phyloP scores from a whole-genome alignment of 1,140 invertebrate genomes.

The Drosophila subobscura region DNA sequence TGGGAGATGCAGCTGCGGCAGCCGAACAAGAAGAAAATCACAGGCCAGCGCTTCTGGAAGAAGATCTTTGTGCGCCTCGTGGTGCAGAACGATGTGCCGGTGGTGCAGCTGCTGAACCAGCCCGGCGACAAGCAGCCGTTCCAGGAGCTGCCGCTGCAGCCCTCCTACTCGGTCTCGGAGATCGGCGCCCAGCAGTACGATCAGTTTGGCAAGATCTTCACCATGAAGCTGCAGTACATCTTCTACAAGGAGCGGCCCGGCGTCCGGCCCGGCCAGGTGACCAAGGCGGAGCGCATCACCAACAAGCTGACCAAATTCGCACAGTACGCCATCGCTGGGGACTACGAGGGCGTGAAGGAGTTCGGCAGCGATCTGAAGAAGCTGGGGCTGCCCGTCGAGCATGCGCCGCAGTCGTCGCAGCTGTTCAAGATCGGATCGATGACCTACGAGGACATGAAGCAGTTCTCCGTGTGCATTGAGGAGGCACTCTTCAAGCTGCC shows the following conservation, averaged over 20 bases:
- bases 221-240: conserved; percentile 98
- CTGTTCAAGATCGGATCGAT: conserved; percentile 97
- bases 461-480: conserved; percentile 95
- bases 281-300: conserved; percentile 95
- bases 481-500: conserved; percentile 93
- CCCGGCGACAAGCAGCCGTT: conserved; percentile 95
- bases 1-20: conserved; percentile 99
- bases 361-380: conserved; percentile 96
- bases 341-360: conserved; percentile 96
- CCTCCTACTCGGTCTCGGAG: conserved; percentile 96
- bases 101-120: conserved; percentile 93
- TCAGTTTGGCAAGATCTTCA: conserved; percentile 99
- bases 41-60: conserved; percentile 98
- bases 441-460: conserved; percentile 94
- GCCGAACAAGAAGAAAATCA: conserved; percentile 99
- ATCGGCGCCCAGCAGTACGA: conserved; percentile 98
- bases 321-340: conserved; percentile 95
- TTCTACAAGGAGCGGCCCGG: conserved; percentile 99
- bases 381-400: conserved; percentile 97
- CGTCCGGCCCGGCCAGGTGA: conserved; percentile 97
- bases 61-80: conserved; percentile 95
- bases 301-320: conserved; percentile 97
- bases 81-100: conserved; percentile 91
- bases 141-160: conserved; percentile 95
- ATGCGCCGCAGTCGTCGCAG: conserved; percentile 98